Base-by-base conservation (phyloP, 1,140 invertebrate genomes). In the Zaprionus davidi region DNA sequence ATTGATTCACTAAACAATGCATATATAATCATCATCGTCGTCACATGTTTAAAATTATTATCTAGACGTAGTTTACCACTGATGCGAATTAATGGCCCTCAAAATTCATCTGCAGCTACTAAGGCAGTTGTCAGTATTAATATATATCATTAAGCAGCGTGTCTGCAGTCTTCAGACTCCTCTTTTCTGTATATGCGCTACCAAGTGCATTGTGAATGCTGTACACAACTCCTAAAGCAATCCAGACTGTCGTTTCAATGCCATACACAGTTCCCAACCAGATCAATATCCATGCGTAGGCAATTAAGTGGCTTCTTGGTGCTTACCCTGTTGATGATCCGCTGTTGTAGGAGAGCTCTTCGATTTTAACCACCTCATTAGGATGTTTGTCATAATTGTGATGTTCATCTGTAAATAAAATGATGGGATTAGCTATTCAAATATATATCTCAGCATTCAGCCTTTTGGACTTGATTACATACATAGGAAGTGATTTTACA, bases 351-450 rank as follows among this genome's bases (percentile, higher is more conserved):
- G 97, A 97, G 77, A 98, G 93, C 93, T 98, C 97, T 93, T 98
- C 97, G 93, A 97, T 98, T 93, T 98, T 98, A 78, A 98, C 96
- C 79, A 98, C 97, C 93, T 98, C 97, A 93, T 98, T 98, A 59
- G 96, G 97, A 93, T 96, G 95, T 91, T 97, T 97, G 87, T 97
- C 97, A 92, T 96, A 96, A 86, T 97, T 63, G 36, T 84, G 81
- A 24, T 79, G 69, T 94, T 96, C 96, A 81, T 88, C 88, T 91
- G 75, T 7, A 76, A 79, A 66, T 1, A 58, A 64, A 46, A 20
- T 15, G 46, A 9, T 12, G 31, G n/a, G 12, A 46, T 17, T 24
- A 51, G 20, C 6, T 15, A n/a, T 20, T 6, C 12, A 51, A 17
- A n/a, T 41, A 41, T 9, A 46, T 46, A 22, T 22, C 17, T 12